phyloP scores from a whole-genome alignment of 2,888 invertebrate genomes.

The Pristionchus maxplancki region DNA sequence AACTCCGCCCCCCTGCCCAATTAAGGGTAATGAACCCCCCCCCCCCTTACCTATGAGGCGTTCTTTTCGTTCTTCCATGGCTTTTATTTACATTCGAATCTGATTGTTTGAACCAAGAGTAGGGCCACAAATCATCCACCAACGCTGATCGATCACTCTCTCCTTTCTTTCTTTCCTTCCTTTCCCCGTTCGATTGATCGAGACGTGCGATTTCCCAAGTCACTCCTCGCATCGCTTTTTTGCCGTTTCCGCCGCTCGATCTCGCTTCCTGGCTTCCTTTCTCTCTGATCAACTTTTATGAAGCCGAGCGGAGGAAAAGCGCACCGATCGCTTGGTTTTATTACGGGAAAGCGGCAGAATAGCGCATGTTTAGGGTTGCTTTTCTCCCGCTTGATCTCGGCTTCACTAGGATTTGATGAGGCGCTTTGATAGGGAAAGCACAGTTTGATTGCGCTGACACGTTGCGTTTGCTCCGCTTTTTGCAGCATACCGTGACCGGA shows the following conservation, averaged over 20 bases:
- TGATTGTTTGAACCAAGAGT: too few relatives aligned
- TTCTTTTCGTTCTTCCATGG: not conserved
- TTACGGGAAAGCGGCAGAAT: not conserved
- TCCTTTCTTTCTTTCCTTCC: not conserved
- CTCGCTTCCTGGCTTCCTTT: not conserved
- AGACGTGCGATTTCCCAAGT: not conserved
- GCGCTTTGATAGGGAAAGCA: not conserved
- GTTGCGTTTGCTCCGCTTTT: not conserved
- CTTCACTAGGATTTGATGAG: not conserved
- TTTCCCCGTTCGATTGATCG: not conserved
- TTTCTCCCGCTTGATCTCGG: too few relatives aligned
- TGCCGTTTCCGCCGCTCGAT: not conserved
- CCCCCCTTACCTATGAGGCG: not conserved
- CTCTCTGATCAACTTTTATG: conserved; percentile 24
- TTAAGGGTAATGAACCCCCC: not conserved
- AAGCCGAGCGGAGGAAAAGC: not conserved
- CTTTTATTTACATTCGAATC: too few relatives aligned
- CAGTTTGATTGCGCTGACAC: not conserved
- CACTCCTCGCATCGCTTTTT: not conserved
- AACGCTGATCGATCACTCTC: not conserved
- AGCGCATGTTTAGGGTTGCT: conserved; percentile 4
- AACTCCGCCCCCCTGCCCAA: not conserved
- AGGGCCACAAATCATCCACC: not conserved
- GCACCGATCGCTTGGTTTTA: too few relatives aligned
- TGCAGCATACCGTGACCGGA: not conserved